phyloP scores from a whole-genome alignment of 2,888 invertebrate species.

The Mechanitis messenoides region DNA sequence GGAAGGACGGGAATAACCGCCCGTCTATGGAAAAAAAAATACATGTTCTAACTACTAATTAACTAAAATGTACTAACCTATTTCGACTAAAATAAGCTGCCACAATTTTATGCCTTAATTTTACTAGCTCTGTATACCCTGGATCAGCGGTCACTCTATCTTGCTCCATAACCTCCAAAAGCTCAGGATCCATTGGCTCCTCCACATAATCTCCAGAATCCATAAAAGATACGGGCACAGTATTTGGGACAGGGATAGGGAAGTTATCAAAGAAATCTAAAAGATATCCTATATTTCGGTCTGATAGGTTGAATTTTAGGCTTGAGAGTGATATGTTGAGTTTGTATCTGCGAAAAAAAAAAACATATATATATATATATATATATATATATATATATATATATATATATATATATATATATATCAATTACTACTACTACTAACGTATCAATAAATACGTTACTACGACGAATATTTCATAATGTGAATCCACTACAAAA shows the following conservation, averaged over 20 bases:
- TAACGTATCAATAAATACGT: too few species aligned
- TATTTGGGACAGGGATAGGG: slow-evolving; percentile 64
- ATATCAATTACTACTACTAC: too few species aligned
- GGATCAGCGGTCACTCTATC: slow-evolving; percentile 61
- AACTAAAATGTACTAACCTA: slow-evolving; percentile 40
- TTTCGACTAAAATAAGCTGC: slow-evolving; percentile 62
- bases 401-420: too few species aligned
- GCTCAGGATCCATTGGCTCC: slow-evolving; percentile 50
- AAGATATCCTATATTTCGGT: slow-evolving; percentile 80
- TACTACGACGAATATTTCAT: too few species aligned
- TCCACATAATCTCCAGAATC: slow-evolving; percentile 65
- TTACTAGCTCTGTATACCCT: slow-evolving; percentile 57
- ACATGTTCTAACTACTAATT: background rate
- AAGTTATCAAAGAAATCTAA: slow-evolving; percentile 78
- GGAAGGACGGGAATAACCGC: background rate
- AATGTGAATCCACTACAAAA: too few species aligned
- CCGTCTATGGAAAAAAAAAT: background rate
- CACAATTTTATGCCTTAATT: slow-evolving; percentile 62
- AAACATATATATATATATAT: background rate
- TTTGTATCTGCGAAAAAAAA: slow-evolving; percentile 79
- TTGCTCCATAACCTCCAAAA: slow-evolving; percentile 42
- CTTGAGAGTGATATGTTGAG: slow-evolving; percentile 83
- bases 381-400: too few species aligned
- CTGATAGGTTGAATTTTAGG: slow-evolving; percentile 85
- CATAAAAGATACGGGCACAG: slow-evolving; percentile 65